phyloP scores from a whole-genome alignment of 2,888 invertebrate species.

The Electrophaes corylata region DNA sequence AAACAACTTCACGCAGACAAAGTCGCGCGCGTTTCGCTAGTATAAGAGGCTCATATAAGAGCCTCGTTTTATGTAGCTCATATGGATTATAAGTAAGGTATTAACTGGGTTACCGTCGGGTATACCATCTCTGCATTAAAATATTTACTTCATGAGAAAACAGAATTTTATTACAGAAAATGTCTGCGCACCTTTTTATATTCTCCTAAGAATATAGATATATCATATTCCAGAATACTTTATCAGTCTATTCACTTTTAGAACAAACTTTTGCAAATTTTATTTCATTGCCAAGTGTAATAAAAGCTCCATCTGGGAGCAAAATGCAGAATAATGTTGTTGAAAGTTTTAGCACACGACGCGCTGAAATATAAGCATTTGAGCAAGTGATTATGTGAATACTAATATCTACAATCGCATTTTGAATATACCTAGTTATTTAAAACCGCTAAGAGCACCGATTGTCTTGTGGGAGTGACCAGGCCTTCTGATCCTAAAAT shows the following conservation, averaged over 20 bases:
- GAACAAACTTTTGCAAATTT: conserved; percentile 2
- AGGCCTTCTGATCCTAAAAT: too few species aligned
- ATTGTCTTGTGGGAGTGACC: too few species aligned
- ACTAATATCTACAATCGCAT: background rate
- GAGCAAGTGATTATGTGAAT: conserved; percentile 6
- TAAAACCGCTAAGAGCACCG: too few species aligned
- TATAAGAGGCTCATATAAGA: too few species aligned
- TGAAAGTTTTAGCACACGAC: background rate
- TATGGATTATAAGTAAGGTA: too few species aligned
- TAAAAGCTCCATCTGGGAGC: conserved; percentile 1
- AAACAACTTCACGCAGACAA: too few species aligned
- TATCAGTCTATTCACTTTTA: background rate
- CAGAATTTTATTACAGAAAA: background rate
- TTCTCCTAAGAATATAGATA: background rate
- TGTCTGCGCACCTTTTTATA: background rate
- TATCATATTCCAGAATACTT: background rate
- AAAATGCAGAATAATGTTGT: conserved; percentile 11
- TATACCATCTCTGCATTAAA: too few species aligned
- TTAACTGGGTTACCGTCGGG: too few species aligned
- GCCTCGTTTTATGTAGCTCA: too few species aligned
- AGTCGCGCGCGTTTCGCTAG: too few species aligned
- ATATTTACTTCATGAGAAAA: too few species aligned
- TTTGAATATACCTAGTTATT: background rate
- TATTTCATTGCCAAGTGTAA: conserved; percentile 11
- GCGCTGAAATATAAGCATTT: background rate